Conservation (phyloP, 2,797 vertebrate genomes). For the Tokudaia muenninki region DNA sequence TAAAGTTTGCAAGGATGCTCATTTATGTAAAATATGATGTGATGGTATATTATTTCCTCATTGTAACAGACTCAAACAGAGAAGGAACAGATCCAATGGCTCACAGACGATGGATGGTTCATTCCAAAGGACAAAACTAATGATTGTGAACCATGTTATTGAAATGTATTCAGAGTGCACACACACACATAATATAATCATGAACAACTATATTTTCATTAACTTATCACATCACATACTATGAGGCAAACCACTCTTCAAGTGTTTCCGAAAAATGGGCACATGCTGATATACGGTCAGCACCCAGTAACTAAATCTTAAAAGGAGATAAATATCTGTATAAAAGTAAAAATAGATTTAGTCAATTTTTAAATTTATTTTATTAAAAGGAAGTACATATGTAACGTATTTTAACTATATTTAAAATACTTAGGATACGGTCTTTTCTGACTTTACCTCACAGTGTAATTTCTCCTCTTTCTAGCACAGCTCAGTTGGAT, state of each 20-base stretch:
- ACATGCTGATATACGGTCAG: not conserved
- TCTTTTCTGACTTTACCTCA: not conserved
- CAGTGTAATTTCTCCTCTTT: not conserved
- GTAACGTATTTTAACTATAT: not conserved
- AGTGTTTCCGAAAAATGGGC: not conserved
- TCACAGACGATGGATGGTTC: not conserved
- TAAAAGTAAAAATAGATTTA: not conserved
- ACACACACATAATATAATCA: not conserved
- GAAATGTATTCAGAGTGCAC: not conserved
- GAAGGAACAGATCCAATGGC: not conserved
- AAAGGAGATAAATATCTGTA: not conserved
- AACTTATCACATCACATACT: not conserved
- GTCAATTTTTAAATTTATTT: not conserved
- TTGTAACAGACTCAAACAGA: not conserved
- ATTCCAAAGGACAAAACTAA: not conserved
- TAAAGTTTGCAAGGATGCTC: not conserved
- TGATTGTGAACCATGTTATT: not conserved
- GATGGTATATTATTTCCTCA: not conserved
- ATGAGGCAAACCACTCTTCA: not conserved
- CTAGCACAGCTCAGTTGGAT: not conserved
- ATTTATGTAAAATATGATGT: not conserved
- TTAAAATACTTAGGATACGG: not conserved
- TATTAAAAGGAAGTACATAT: not conserved
- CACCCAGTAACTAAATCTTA: not conserved
- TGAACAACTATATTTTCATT: not conserved